phyloP scores from a whole-genome alignment of 2,797 vertebrate genomes.

The Enteromius radiatus region DNA sequence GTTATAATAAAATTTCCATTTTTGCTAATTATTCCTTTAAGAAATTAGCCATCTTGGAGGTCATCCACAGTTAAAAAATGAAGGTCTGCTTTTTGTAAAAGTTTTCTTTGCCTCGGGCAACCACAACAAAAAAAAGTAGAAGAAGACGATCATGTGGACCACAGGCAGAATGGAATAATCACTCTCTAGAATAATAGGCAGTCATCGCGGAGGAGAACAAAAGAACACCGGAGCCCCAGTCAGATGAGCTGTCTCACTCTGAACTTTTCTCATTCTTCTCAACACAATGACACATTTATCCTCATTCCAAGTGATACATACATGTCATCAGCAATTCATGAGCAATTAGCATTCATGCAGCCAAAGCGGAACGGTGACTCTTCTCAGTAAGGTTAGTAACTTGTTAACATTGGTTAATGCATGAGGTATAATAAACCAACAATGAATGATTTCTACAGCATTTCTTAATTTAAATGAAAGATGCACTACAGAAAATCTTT shows the following conservation, averaged over 20 bases:
- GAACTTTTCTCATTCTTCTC: slow-evolving; percentile 12
- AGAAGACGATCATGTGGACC: background rate
- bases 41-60: background rate
- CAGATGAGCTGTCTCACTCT: slow-evolving; percentile 6
- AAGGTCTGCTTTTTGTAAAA: background rate
- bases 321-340: slow-evolving; percentile 7
- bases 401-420: background rate
- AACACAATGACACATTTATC: slow-evolving; percentile 20
- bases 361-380: background rate
- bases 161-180: slow-evolving; percentile 5
- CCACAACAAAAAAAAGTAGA: background rate
- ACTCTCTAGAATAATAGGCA: slow-evolving; percentile 13
- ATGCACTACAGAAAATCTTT: background rate
- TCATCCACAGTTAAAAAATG: background rate
- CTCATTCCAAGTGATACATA: slow-evolving; percentile 11
- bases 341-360: background rate
- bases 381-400: background rate
- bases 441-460: background rate
- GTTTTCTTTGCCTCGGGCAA: background rate
- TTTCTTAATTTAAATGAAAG: background rate
- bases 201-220: slow-evolving; percentile 9
- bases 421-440: background rate
- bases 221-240: background rate
- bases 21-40: background rate
- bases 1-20: background rate